A percentile compares a stretch with the other conserved stretches of the same genome.
Evolutionary conservation across 2,797 vertebrate species (phyloP).

Genomic region (Falco novaeseelandiae): DNA sequence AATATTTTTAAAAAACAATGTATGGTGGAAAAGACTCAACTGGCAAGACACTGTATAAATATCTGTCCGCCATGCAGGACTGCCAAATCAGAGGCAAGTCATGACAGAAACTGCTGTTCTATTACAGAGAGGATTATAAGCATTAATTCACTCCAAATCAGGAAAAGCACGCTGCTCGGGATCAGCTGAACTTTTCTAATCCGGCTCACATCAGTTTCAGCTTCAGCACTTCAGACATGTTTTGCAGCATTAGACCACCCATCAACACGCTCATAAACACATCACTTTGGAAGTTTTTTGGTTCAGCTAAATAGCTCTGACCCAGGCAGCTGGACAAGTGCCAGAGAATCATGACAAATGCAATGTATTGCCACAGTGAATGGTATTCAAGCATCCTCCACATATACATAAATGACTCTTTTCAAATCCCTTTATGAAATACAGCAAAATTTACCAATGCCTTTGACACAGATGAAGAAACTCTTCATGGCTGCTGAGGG

Average conservation of each 20-base stretch:
- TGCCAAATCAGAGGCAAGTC: background rate
- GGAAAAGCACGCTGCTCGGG: background rate
- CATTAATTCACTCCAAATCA: background rate
- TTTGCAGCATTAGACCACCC: background rate
- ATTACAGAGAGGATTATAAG: background rate
- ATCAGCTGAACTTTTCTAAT: background rate
- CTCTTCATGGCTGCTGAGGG: background rate
- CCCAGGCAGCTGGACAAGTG: background rate
- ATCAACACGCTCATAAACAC: background rate
- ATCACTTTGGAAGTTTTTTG: background rate
- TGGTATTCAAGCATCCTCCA: background rate
- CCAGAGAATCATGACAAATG: background rate
- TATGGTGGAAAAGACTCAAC: background rate
- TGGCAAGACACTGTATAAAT: background rate
- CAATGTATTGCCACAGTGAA: background rate
- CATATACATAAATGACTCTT: background rate
- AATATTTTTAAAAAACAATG: background rate
- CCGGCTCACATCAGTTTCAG: background rate
- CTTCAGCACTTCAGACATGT: background rate
- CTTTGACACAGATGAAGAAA: background rate
- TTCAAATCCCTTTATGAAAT: background rate
- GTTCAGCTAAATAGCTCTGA: background rate
- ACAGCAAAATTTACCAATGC: background rate
- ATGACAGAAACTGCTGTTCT: background rate
- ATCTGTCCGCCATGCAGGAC: background rate